Base-by-base conservation (phyloP, 2,888 invertebrate species). In the Rhyacophila evoluta region DNA sequence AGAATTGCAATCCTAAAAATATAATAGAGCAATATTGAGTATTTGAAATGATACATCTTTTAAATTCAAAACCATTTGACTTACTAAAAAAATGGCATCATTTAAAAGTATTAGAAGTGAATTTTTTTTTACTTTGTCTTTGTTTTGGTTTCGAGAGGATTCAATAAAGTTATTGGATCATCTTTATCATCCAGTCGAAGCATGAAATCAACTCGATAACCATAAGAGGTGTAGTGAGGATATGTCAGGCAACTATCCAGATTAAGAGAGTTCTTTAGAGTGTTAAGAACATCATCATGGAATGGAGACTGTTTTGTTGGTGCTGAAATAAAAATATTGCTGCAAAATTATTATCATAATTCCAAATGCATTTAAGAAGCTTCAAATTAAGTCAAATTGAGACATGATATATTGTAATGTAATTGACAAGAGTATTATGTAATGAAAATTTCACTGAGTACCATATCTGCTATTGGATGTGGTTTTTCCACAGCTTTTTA, bases 151-250 rank as follows among this genome's bases (percentile, higher is more conserved):
- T 75, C 37, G 12, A 68, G 36, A 69, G 75, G 28, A n/a, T 38
- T 75, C 12, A 69, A 8, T 0, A 69, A 38, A 12, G 75, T 19
- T n/a, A 72, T 36, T 5, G 15, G 41, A 72, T 27, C 73, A 38
- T 81, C 70, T 41, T 70, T 77, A n/a, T 78, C 77, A 15, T 55
- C 55, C 15, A 78, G n/a, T 27, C 72, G 39, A 19, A 81, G 28
- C 27, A 78, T 75, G 74, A 82, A 82, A 38, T 82, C 82, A n/a
- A 79, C 72, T 76, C 67, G 72, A 27, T 81, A 82, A 5, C 82
- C 82, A 28, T 82, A 82, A 10, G 82, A 79, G 12, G 82, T 37
- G 67, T 69, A 79, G 69, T 72, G 38, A n/a, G 71, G 70, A 2
- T 68, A 37, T 29, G 75, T 70, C 15, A 82, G 67, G 19, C 55